A percentile compares a stretch with the other conserved stretches of the same genome.
Evolutionary conservation across 2,888 invertebrate genomes (phyloP).

Genomic region (Dexiosoma caninum): DNA sequence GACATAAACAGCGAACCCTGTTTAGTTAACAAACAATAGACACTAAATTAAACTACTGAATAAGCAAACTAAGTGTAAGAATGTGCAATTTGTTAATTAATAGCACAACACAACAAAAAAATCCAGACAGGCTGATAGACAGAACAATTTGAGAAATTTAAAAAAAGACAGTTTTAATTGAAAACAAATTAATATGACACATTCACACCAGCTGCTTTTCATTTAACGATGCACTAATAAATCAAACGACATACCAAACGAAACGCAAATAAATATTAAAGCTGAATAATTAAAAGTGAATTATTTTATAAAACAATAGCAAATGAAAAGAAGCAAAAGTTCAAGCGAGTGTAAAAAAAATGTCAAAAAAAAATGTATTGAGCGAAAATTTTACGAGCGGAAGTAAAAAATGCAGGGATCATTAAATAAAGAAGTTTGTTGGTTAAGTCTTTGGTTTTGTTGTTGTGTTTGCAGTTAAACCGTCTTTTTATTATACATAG

Average conservation of each 20-base stretch:
- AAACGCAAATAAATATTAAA: background rate
- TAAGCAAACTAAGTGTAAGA: conserved; percentile 5
- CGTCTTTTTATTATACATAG: background rate
- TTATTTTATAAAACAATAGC: background rate
- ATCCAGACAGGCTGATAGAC: background rate
- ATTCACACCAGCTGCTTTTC: background rate
- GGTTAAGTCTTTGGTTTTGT: conserved; percentile 52
- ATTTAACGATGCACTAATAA: background rate
- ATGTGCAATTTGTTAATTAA: conserved; percentile 15
- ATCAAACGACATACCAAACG: background rate
- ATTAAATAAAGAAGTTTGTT: conserved; percentile 52
- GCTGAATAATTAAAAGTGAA: conserved; percentile 18
- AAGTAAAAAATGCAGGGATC: no score
- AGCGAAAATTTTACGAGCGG: background rate
- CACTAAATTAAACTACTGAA: conserved; percentile 1
- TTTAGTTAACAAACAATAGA: conserved; percentile 16
- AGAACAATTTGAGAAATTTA: background rate
- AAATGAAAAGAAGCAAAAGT: background rate
- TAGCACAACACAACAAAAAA: background rate
- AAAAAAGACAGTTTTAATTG: background rate
- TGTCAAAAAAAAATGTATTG: background rate
- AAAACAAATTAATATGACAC: background rate
- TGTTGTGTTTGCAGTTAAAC: background rate
- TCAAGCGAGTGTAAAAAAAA: background rate
- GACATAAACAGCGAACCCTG: background rate